Evolutionary conservation across 2,888 invertebrate species (phyloP), one percentile per base, ranked within the genome.

Genomic region (Gymnoscelis rufifasciata): DNA sequence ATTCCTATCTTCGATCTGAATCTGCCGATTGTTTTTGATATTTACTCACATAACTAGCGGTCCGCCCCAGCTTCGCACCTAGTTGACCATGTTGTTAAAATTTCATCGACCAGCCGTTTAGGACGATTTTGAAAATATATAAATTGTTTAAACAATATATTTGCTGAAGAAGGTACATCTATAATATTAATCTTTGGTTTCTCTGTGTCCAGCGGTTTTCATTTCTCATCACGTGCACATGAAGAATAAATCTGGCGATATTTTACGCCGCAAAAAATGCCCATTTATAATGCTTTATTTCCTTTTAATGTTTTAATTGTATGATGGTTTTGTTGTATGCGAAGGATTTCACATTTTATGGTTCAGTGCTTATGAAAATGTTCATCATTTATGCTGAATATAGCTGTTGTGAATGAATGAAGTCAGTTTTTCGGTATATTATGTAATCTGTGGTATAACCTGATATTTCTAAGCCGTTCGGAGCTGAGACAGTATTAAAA

Each of bases 211-310:
- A 12, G 11, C 30, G 49, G 50, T 52, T 57, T 53, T 46, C 42
- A 54, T 57, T 57, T 57, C 52, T 45, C 52, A 52, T 58, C 53
- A 55, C 57, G 53, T 52, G 40, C 46, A 27, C 52, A 38, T 51
- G 54, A 52, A 43, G 44, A 53, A 56, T 54, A 47, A 47, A 46
- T 47, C 45, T 36, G 19, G 48, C 48, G 30, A 52, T 52, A 41
- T 53, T 53, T 55, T 49, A 50, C 46, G 26, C 24, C 27, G 15
- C 31, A 27, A 42, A 51, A 54, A 53, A 46, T 13, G 14, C 14
- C 41, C 42, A 30, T 35, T 54, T 49, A 37, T 37, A 51, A 51
- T 19, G 43, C 40, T 47, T 47, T 40, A 40, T 47, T 51, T 51
- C 29, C 12, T 36, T 37, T 36, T 41, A 30, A 47, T 43, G 41